These are phyloP conservation scores for Hypsibius dujardini DNA, from an alignment of 1,140 invertebrate species.

Conservation along the genomic window DNA sequence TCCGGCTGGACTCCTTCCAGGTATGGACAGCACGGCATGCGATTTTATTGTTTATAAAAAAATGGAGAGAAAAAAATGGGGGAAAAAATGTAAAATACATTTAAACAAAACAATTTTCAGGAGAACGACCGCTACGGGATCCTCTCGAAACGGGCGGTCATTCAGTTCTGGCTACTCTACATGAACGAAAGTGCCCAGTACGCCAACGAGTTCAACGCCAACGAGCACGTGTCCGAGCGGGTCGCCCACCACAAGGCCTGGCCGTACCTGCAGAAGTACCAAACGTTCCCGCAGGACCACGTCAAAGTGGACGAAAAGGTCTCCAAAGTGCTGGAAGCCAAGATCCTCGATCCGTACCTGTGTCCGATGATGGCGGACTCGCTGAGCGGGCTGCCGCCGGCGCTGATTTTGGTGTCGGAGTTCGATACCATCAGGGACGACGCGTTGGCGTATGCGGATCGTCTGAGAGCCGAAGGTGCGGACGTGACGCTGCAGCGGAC, in stretches of 20 bases:
- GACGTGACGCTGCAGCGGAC: background rate
- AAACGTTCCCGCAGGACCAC: background rate
- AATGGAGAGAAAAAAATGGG: too few species aligned
- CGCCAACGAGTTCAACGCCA: background rate
- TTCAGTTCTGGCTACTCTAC: constrained; percentile 3
- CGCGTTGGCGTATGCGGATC: constrained; percentile 4
- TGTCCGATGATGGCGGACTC: constrained; percentile 11
- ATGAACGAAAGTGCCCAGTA: background rate
- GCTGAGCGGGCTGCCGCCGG: constrained; percentile 16
- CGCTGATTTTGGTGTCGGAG: constrained; percentile 14
- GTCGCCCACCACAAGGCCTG: background rate
- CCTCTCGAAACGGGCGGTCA: background rate
- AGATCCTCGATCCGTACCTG: constrained; percentile 14
- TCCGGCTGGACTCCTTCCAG: background rate
- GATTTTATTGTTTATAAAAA: too few species aligned
- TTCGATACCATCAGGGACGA: constrained; percentile 12
- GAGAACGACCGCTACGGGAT: background rate
- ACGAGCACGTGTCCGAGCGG: background rate
- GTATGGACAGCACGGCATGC: too few species aligned
- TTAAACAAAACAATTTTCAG: background rate
- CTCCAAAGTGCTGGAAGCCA: background rate
- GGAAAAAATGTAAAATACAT: too few species aligned
- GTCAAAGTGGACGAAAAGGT: constrained; percentile 14
- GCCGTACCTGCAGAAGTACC: constrained; percentile 9
- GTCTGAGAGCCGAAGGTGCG: constrained; percentile 10